Percentiles rank a stretch among this genome's conserved stretches.
Evolutionary conservation across 1,140 invertebrate species (phyloP).

Genomic region (Coenobita brevimanus): DNA sequence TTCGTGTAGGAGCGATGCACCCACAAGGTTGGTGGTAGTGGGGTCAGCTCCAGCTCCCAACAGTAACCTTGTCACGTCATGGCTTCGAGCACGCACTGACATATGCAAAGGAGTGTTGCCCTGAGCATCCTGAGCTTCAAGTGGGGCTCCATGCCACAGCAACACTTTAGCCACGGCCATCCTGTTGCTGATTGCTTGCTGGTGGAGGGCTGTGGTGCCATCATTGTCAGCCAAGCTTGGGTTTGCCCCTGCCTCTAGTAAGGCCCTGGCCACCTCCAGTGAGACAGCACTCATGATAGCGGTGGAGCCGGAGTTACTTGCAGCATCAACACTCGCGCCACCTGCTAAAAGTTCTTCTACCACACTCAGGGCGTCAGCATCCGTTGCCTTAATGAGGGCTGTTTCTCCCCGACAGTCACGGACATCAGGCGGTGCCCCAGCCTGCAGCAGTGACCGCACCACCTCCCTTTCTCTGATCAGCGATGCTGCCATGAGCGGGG

Average conservation of each 20-base stretch:
- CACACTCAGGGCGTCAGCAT: constrained; percentile 44
- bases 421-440: constrained; percentile 53
- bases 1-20: constrained; percentile 57
- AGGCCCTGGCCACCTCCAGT: constrained; percentile 5
- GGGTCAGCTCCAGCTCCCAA: constrained; percentile 42
- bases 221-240: constrained; percentile 46
- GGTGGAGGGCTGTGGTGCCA: constrained; percentile 64
- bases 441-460: constrained; percentile 42
- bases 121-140: constrained; percentile 35
- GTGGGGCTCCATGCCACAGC: constrained; percentile 42
- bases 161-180: constrained; percentile 26
- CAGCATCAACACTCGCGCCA: constrained; percentile 46
- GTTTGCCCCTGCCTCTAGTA: constrained; percentile 45
- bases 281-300: constrained; percentile 60
- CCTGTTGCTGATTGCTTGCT: constrained; percentile 43
- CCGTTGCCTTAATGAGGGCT: constrained; percentile 63
- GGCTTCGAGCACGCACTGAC: constrained; percentile 39
- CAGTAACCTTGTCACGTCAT: constrained; percentile 23
- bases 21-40: constrained; percentile 21
- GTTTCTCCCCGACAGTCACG: constrained; percentile 56
- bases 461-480: constrained; percentile 58
- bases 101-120: constrained; percentile 64
- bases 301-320: constrained; percentile 33
- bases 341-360: constrained; percentile 34
- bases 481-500: constrained; percentile 64